Base-by-base conservation (phyloP, 1,140 invertebrate species). In the Papilio helenus region DNA sequence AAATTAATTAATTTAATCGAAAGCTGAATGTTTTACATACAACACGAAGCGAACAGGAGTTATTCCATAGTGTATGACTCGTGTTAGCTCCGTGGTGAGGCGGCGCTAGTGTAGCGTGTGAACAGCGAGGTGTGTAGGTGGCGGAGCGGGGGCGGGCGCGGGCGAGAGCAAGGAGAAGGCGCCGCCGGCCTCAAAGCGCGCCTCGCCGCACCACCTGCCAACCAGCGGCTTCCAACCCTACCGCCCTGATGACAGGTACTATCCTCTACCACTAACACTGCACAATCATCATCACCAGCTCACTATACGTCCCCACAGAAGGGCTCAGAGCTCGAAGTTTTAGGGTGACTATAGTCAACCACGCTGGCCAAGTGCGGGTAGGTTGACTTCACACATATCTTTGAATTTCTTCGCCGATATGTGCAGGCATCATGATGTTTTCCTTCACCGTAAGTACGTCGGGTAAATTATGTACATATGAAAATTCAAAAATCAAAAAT, bases 181-280 rank as follows among this genome's bases (percentile, higher is more conserved):
- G 49, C 85, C 90, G 20, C 82, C 90, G 85, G 86, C 89, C 23
- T 79, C 91, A 58, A 93, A 93, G 85, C 85, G 90, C 14, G 90
- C 90, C 55, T 90, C 90, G 16, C 91, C 93, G 4, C 93, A 94
- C 82, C 92, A 92, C 81, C 89, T 94, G 79, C 92, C 91, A 7
- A 71, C 93, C 78, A 94, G 93, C 86, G 94, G 94, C 1, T 95
- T 95, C 84, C 94, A 95, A 81, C 94, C 94, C 2, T 95, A 95
- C 84, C 76, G 94, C 34, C 94, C 94, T 18, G 94, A 95, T 80
- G 94, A 95, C 46, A 90, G 94, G 94, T 95, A 87, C 85, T 14
- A 10, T 20, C 58, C 42, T 34, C 55, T 34, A 3, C 34, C 34
- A 80, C 23, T 61, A 10, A 78, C 20, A 58, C n/a, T 34, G 34